Evolutionary conservation across 2,888 invertebrate species (phyloP).

Genomic region (Phaonia tiefii): DNA sequence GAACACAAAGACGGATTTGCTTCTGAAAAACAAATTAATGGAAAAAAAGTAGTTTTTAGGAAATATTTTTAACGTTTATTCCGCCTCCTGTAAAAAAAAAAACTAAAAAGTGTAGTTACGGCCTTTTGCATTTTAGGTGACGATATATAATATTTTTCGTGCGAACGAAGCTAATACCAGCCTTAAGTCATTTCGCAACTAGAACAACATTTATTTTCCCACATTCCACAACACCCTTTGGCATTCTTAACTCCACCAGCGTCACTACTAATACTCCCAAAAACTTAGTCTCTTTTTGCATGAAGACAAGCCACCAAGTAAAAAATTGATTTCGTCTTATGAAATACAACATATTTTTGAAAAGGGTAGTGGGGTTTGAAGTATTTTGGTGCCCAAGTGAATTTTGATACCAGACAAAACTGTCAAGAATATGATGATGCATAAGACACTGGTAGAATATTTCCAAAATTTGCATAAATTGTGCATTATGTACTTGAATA

Average conservation of each 20-base stretch:
- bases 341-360: background rate
- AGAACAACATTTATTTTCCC: too few species aligned
- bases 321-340: slow-evolving; percentile 61
- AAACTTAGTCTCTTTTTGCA: slow-evolving; percentile 12
- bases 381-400: slow-evolving; percentile 20
- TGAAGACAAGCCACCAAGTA: background rate
- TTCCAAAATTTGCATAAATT: slow-evolving; percentile 63
- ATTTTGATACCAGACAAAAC: slow-evolving; percentile 35
- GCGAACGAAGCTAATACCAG: too few species aligned
- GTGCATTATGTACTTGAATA: slow-evolving; percentile 66
- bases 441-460: slow-evolving; percentile 34
- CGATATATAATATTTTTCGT: too few species aligned
- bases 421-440: slow-evolving; percentile 49
- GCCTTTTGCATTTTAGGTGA: too few species aligned
- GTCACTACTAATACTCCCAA: background rate
- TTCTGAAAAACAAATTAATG: too few species aligned
- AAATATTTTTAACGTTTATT: too few species aligned
- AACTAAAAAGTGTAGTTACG: too few species aligned
- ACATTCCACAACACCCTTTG: background rate
- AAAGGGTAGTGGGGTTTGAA: background rate
- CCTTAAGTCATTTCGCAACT: too few species aligned
- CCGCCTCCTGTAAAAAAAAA: too few species aligned
- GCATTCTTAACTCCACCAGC: background rate
- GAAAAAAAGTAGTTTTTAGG: too few species aligned
- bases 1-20: too few species aligned